Evolutionary conservation across 2,888 invertebrate species (phyloP), one percentile per base, ranked within the genome.

Genomic region (Cryptus viduatorius): DNA sequence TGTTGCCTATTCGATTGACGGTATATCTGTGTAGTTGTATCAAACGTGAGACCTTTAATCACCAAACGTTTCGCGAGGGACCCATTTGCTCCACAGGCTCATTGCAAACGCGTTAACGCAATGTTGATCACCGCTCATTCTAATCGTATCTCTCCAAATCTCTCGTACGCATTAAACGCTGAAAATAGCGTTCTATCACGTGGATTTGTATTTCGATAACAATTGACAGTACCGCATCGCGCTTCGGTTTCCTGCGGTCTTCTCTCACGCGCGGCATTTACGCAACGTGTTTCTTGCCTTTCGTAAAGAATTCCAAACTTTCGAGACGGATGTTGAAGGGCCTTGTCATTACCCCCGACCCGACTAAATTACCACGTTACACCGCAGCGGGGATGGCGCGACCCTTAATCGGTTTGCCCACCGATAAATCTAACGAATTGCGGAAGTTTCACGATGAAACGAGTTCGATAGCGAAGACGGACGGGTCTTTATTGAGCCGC

Each of bases 361-460:
- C 19, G 19, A 16, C 44, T 4, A 14, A 67, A 78, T 69, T 79
- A 68, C 67, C 73, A 19, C 79, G 67, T 79, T 78, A 79, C 82
- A 59, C 59, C 80, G 78, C 82, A 69, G 71, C 73, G 64, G 80
- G 84, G 84, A 76, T 65, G 76, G 79, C 69, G 73, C 59, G 73
- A 75, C 73, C 84, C 83, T 78, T 64, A 78, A 71, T 83, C 81
- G 61, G 50, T 48, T 50, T 44, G 29, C 19, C 48, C 61, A 12
- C 19, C 75, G 67, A 75, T 75, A 75, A 50, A 81, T 81, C 68
- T 69, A 44, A 50, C 50, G 80, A 69, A 75, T 75, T 50, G 59
- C 68, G 61, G 61, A 75, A 75, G 75, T 75, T 75, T 61, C 10
- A 29, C 68, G 75, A 69, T 31, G 31, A 68, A 75, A 69, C 48